A percentile compares a stretch with the other conserved stretches of the same genome.
phyloP scores from a whole-genome alignment of 2,113 vertebrate species.

The Arizona elegans region DNA sequence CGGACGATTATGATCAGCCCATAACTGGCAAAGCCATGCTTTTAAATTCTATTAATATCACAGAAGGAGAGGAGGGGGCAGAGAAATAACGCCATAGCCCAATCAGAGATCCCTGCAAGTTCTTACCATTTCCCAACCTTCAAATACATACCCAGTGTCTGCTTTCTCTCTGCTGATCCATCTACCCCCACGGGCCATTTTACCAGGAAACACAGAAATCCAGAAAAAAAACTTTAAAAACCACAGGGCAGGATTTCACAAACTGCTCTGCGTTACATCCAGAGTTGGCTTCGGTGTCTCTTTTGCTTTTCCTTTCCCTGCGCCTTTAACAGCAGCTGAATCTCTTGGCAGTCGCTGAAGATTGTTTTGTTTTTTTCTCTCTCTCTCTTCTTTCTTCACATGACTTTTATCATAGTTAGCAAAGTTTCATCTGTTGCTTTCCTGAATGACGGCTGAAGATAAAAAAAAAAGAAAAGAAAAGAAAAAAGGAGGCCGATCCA shows the following conservation, averaged over 20 bases:
- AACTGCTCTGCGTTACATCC: neutral
- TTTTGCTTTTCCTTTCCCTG: neutral
- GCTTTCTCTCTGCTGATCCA: neutral
- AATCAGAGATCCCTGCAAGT: neutral
- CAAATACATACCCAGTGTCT: neutral
- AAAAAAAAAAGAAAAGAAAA: no score
- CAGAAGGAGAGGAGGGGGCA: accelerated
- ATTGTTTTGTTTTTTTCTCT: neutral
- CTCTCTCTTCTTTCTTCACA: neutral
- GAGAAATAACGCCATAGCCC: neutral
- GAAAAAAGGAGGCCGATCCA: neutral
- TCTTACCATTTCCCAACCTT: neutral
- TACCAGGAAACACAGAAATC: neutral
- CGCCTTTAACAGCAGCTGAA: neutral
- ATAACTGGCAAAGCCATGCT: neutral
- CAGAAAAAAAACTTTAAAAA: neutral
- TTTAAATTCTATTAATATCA: neutral
- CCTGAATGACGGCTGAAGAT: neutral
- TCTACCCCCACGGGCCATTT: neutral
- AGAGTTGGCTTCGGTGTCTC: neutral
- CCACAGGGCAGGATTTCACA: neutral
- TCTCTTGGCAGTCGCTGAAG: neutral
- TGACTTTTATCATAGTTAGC: neutral
- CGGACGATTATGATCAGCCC: neutral
- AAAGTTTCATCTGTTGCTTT: neutral